A percentile compares a stretch with the other conserved stretches of the same genome.
These are phyloP conservation scores for Isotomurus palustris DNA, from an alignment of 2,888 invertebrate species.

Conservation along the genomic window DNA sequence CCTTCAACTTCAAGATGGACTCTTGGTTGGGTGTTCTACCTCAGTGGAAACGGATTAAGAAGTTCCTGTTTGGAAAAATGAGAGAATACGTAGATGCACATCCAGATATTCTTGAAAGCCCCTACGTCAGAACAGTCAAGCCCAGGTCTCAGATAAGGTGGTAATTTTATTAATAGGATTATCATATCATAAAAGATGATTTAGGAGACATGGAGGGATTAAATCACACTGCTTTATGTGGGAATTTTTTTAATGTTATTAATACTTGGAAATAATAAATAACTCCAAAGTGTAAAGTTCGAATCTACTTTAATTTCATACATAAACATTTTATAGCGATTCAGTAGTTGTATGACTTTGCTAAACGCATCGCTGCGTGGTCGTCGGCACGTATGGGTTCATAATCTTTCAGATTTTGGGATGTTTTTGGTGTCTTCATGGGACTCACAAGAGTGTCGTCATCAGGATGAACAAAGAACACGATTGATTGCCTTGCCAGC, in stretches of 20 bases:
- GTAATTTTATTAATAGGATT: too few species aligned
- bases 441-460: slow-evolving; percentile 45
- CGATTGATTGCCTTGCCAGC: slow-evolving; percentile 47
- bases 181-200: too few species aligned
- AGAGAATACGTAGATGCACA: slow-evolving; percentile 22
- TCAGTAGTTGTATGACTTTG: slow-evolving; percentile 18
- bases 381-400: slow-evolving; percentile 24
- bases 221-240: too few species aligned
- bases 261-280: neutral
- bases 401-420: slow-evolving; percentile 11
- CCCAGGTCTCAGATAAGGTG: neutral
- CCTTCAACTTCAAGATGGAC: slow-evolving; percentile 29
- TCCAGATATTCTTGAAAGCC: slow-evolving; percentile 23
- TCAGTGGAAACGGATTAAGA: slow-evolving; percentile 29
- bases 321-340: too few species aligned
- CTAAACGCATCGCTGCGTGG: slow-evolving; percentile 27
- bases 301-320: too few species aligned
- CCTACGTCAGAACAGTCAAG: neutral
- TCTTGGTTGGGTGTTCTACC: slow-evolving; percentile 30
- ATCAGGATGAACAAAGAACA: slow-evolving; percentile 49
- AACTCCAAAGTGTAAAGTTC: neutral
- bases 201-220: too few species aligned
- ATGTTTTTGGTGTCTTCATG: slow-evolving; percentile 23
- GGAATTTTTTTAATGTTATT: too few species aligned
- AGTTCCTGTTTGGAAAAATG: slow-evolving; percentile 29